Base-by-base conservation (phyloP, 2,888 invertebrate genomes). In the Orchesellides sinensis region DNA sequence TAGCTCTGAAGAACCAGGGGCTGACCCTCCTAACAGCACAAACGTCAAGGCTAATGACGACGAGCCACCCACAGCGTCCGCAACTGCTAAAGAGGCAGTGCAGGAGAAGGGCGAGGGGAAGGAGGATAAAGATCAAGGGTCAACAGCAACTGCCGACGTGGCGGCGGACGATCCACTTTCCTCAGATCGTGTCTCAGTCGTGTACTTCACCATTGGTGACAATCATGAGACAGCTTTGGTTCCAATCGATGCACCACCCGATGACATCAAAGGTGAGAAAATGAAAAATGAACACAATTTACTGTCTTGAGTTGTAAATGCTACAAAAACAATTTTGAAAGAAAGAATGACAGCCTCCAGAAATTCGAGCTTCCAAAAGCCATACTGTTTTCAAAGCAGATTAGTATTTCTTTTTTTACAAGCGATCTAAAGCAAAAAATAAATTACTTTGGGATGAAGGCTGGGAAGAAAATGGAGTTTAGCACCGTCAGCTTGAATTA, bases 201-300 rank as follows among this genome's bases (percentile, higher is more conserved):
- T 88, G 14, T 77, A 88, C 63, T 88, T 87, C 72, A 68, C 75
- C 14, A 83, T 84, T 19, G 88, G 88, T 14, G 70, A 87, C 68
- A 65, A 84, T 83, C 84, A 84, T 63, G 86, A 87, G 83, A 86
- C 80, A 78, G 87, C 88, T 52, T 65, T 88, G 74, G 88, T 88
- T 84, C 88, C 88, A 83, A 85, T 84, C 25, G 82, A 87, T 78
- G 84, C 85, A 32, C 84, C 85, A 45, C 83, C 85, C 35, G 88
- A 88, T 81, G 87, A 87, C 81, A 85, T 88, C 83, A 88, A 88
- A 86, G 88, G 88, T 88, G 56, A 65, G 54, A 59, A 54, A 65
- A 75, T 23, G 45, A 59, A 45, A 40, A 40, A 40, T 40, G 40
- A 40, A 40, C 5, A 32, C 10, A 40, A 8, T n/a, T 40, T n/a